Base-by-base conservation (phyloP, 2,113 vertebrate species). In the Okapia johnstoni region DNA sequence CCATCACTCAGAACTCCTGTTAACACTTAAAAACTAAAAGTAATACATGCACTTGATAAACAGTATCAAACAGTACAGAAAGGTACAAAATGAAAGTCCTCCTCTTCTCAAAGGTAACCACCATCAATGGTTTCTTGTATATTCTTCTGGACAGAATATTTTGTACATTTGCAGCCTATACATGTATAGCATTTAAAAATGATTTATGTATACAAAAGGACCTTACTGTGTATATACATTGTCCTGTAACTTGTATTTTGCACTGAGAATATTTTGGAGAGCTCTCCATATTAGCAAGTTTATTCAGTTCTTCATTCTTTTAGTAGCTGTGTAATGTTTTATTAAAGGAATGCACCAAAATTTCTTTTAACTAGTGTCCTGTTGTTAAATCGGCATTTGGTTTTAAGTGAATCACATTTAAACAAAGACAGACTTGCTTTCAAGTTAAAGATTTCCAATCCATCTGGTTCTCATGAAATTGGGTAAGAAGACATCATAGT, bases 51-150 rank as follows among this genome's bases (percentile, higher is more conserved):
- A 97, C 66, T 97, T 98, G 97, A 89, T 97, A 98, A 98, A 92
- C 85, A 96, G 90, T 98, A 97, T 95, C 96, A 97, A 95, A 98
- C 97, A 98, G 40, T 98, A 95, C 97, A 97, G 95, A 98, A 98
- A 97, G 98, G 97, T 98, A 98, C 97, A 97, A 97, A 98, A 97
- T 97, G 98, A 97, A 97, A 98, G 98, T 93, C 93, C 98, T 97
- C 95, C 96, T 98, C 98, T 98, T 96, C 97, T 98, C 95, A 97
- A 95, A 97, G 96, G 98, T 98, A 98, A 98, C 96, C 96, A 80
- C 93, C 79, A 55, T 97, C 91, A 95, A 80, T 25, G 30, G 95
- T 98, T 98, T 98, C 96, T 97, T 97, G 11, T 91, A 66, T 96
- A 63, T 97, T 97, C 88, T 98, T 97, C 96, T 95, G 81, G 93